These are phyloP conservation scores for Semotilus atromaculatus DNA, from an alignment of 2,797 vertebrate species.

Conservation along the genomic window DNA sequence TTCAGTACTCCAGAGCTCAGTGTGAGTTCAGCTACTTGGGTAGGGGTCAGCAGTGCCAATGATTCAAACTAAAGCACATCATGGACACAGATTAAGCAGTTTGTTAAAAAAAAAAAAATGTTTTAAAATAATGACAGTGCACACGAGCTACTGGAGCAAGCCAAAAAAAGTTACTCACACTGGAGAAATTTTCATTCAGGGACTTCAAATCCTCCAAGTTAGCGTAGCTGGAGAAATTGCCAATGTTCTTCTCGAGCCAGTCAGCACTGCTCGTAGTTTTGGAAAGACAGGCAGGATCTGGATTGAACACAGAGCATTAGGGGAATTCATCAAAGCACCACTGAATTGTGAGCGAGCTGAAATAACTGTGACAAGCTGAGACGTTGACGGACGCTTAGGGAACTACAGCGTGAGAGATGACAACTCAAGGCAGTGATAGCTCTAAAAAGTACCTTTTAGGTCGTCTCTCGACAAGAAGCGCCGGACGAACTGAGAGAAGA, in stretches of 20 bases:
- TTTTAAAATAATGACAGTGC: too few relatives aligned
- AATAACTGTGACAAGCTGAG: not conserved
- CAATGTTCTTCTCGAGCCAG: conserved; percentile 12
- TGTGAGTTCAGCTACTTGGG: conserved; percentile 48
- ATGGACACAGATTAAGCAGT: not conserved
- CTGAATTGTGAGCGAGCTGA: not conserved
- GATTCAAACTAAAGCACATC: too few relatives aligned
- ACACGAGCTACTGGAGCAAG: not conserved
- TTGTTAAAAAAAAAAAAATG: too few relatives aligned
- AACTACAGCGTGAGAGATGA: too few relatives aligned
- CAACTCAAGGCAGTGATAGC: not conserved
- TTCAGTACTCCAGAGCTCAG: conserved; percentile 48
- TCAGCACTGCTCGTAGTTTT: not conserved
- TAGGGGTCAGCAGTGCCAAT: too few relatives aligned
- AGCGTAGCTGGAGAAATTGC: not conserved
- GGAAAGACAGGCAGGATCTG: conserved; percentile 6
- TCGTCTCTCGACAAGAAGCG: conserved; percentile 56
- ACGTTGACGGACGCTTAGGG: not conserved
- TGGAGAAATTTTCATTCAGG: conserved; percentile 26
- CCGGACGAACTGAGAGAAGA: conserved; percentile 61
- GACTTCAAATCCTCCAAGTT: not conserved
- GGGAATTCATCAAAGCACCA: not conserved
- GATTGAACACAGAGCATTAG: not conserved
- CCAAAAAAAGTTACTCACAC: not conserved
- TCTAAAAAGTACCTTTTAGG: conserved; percentile 60